Base-by-base conservation (phyloP, 2,113 vertebrate species). In the Halcyon malimbica region DNA sequence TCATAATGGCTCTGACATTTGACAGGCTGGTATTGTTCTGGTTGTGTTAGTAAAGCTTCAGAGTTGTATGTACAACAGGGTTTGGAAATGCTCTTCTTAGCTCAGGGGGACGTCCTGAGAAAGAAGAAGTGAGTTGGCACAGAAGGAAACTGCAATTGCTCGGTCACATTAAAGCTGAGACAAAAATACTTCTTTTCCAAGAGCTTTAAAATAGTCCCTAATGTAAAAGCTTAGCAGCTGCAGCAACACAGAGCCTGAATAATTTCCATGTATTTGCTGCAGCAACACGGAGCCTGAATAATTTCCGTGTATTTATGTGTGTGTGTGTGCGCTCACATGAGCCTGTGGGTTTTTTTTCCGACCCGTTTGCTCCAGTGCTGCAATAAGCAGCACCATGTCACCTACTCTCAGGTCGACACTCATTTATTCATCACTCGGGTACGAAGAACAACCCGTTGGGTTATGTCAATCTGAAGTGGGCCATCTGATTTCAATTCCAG, bases 191-290 rank as follows among this genome's bases (percentile, higher is more conserved):
- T 83, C 80, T 91, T 68, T 95, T 87, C 85, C 74, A 91, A 85
- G 74, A 91, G 50, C 70, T 96, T 94, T 94, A 92, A 94, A 94
- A 89, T 92, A 77, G 89, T 87, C 90, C 83, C 86, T 73, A 79
- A 96, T 59, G 90, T 94, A 92, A 96, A 93, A 94, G 59, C 87
- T 77, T 62, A 94, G 63, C 96, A 94, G 95, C 91, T 97, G 96
- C 94, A 94, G 95, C 87, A 97, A 91, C 94, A 89, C 53, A 29
- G 85, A 63, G 28, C 82, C 59, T 88, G 91, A 93, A 71, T 94
- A 91, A 95, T 92, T 95, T 95, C 83, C 87, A 44, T 69, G 33
- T 65, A 92, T 90, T 94, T 79, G 87, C 64, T 87, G 56, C 89
- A 82, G 85, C 62, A 39, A 71, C 69, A 33, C 3, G 6, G 53